These are phyloP conservation scores for Parauchenoglanis ngamensis DNA, from an alignment of 2,797 vertebrate genomes.

Conservation along the genomic window DNA sequence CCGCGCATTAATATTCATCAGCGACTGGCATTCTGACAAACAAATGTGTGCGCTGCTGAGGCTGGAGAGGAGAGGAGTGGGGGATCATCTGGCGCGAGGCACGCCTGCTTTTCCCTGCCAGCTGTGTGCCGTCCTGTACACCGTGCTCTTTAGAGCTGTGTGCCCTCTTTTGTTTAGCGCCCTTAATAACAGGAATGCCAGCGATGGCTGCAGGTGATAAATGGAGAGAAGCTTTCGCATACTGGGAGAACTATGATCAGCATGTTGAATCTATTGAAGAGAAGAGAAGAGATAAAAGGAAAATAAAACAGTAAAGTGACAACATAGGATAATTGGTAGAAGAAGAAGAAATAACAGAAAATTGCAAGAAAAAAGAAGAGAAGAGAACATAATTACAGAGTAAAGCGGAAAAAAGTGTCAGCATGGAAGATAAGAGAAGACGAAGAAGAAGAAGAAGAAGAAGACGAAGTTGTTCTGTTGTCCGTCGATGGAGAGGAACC, in stretches of 20 bases:
- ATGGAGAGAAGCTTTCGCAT: background rate
- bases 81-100: conserved; percentile 41
- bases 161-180: conserved; percentile 38
- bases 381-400: no score
- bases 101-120: conserved; percentile 33
- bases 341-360: background rate
- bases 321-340: background rate
- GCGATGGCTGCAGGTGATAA: conserved; percentile 23
- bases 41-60: conserved; percentile 43
- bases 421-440: background rate
- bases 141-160: conserved; percentile 21
- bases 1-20: conserved; percentile 88
- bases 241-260: conserved; percentile 7
- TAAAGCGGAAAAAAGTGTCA: no score
- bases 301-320: background rate
- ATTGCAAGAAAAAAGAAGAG: background rate
- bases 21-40: conserved; percentile 71
- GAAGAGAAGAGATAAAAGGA: background rate
- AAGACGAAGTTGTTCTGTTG: background rate
- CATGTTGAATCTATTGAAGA: background rate
- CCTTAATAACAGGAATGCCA: conserved; percentile 39
- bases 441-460: background rate
- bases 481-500: conserved; percentile 1
- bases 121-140: conserved; percentile 30
- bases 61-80: conserved; percentile 15